Conservation (phyloP, 2,888 invertebrate species). For the Malacosoma neustria region DNA sequence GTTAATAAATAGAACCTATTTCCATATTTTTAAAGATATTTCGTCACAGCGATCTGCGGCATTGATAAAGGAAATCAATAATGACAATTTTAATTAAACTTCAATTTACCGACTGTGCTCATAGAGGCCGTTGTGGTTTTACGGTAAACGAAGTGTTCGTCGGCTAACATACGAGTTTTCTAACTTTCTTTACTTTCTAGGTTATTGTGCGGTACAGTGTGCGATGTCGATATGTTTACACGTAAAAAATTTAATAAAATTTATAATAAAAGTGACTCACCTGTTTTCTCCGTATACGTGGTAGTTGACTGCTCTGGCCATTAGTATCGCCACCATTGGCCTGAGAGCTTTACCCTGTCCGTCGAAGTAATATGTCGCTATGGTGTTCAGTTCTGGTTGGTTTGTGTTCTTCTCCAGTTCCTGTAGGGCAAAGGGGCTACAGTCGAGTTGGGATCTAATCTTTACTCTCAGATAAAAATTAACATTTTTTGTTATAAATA, state of each 20-base stretch:
- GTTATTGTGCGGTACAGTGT: constrained; percentile 5
- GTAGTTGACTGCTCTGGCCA: constrained; percentile 95
- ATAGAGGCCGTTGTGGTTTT: not conserved
- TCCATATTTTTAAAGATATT: not conserved
- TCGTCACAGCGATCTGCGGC: not conserved
- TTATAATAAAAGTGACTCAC: constrained; percentile 50
- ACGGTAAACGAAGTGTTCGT: constrained; percentile 15
- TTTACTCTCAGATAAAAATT: constrained; percentile 4
- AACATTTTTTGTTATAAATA: constrained; percentile 1
- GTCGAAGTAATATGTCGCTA: constrained; percentile 98
- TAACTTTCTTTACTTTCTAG: constrained; percentile 28
- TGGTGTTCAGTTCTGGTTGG: constrained; percentile 89
- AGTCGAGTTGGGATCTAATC: constrained; percentile 45
- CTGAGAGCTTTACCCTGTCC: constrained; percentile 98
- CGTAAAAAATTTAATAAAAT: not conserved
- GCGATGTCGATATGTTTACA: not conserved
- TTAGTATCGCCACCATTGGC: constrained; percentile 95
- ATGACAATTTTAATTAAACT: not conserved
- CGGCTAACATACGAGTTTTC: constrained; percentile 21
- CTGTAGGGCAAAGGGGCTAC: constrained; percentile 63
- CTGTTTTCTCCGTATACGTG: constrained; percentile 90
- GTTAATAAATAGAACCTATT: constrained; percentile 9
- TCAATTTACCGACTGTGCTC: not conserved
- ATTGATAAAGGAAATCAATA: not conserved
- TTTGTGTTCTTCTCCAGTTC: constrained; percentile 85